Conservation (phyloP, 2,113 vertebrate genomes). For the Panthera uncia region DNA sequence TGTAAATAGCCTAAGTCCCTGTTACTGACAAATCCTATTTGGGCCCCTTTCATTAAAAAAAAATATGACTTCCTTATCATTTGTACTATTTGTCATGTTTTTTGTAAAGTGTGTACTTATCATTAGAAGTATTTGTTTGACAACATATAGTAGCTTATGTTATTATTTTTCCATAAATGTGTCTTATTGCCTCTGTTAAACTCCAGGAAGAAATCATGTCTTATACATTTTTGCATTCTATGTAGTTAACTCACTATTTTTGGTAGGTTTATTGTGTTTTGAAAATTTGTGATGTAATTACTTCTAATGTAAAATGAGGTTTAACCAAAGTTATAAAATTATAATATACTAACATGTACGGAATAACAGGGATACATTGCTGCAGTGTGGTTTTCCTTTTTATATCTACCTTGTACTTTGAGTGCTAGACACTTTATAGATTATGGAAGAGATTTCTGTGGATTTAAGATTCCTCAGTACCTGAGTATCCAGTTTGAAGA, state of each 20-base stretch:
- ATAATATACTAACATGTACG: not conserved
- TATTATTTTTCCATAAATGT: not conserved
- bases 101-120: not conserved
- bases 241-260: not conserved
- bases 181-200: not conserved
- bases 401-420: not conserved
- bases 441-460: not conserved
- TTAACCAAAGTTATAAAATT: not conserved
- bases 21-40: not conserved
- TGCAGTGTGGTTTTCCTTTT: not conserved
- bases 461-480: not conserved
- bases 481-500: not conserved
- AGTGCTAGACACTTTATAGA: not conserved
- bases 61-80: not conserved
- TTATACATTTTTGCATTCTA: not conserved
- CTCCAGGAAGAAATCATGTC: not conserved
- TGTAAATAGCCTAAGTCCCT: not conserved
- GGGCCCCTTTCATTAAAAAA: not conserved
- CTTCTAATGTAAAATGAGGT: constrained; percentile 27
- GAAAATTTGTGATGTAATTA: not conserved
- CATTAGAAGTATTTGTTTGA: not conserved
- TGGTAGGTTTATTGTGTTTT: not conserved
- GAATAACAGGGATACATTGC: not conserved
- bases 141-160: not conserved
- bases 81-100: not conserved